These are phyloP conservation scores for Diabrotica virgifera DNA, from an alignment of 1,140 invertebrate genomes.

Conservation along the genomic window DNA sequence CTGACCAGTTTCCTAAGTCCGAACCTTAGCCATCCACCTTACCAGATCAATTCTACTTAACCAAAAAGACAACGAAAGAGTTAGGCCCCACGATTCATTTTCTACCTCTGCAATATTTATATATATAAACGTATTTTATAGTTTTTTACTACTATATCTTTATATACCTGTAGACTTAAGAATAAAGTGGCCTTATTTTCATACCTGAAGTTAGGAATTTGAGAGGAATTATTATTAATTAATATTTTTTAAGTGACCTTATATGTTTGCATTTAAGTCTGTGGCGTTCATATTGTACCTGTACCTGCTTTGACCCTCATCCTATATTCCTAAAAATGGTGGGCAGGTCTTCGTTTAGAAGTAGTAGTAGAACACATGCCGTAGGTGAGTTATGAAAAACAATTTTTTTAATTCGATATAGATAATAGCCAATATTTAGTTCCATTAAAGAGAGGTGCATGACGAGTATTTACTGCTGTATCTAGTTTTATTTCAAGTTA, in stretches of 20 bases:
- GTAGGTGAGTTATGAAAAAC: slow-evolving; percentile 24
- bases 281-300: slow-evolving; percentile 4
- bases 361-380: slow-evolving; percentile 36
- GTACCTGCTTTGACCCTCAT: slow-evolving; percentile 23
- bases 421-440: too few relatives aligned
- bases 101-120: slow-evolving; percentile 33
- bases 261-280: slow-evolving; percentile 33
- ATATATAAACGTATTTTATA: slow-evolving; percentile 26
- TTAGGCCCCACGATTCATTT: slow-evolving; percentile 23
- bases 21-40: slow-evolving; percentile 3
- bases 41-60: slow-evolving; percentile 17
- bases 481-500: too few relatives aligned
- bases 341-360: slow-evolving; percentile 38
- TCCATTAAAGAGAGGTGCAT: too few relatives aligned
- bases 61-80: slow-evolving; percentile 8
- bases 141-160: slow-evolving; percentile 23
- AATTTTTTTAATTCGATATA: too few relatives aligned
- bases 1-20: slow-evolving; percentile 9
- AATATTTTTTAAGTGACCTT: slow-evolving; percentile 28
- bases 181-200: slow-evolving; percentile 37
- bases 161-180: slow-evolving; percentile 19
- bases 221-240: slow-evolving; percentile 7
- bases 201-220: slow-evolving; percentile 29
- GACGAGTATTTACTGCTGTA: too few relatives aligned
- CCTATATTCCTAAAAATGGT: slow-evolving; percentile 29